Evolutionary conservation across 2,888 invertebrate genomes (phyloP).

Genomic region (Netelia virgata): DNA sequence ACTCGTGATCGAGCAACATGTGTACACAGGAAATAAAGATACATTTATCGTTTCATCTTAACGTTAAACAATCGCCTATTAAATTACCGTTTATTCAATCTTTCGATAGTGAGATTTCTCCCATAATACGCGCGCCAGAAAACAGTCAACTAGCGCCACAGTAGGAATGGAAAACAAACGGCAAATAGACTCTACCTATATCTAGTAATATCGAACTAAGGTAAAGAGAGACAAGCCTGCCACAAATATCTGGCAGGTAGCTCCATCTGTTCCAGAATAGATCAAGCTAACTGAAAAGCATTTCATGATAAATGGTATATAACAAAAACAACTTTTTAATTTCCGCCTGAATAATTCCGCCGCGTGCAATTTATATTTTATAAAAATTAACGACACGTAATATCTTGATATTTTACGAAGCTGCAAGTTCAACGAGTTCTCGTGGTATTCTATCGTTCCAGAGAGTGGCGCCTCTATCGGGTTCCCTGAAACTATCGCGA

Average conservation of each 20-base stretch:
- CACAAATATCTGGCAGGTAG: not conserved
- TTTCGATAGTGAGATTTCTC: not conserved
- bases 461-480: conserved; percentile 46
- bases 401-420: not conserved
- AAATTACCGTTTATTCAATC: too few species aligned
- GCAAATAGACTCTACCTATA: too few species aligned
- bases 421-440: not conserved
- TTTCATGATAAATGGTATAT: not conserved
- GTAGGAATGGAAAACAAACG: not conserved
- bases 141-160: too few species aligned
- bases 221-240: too few species aligned
- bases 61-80: too few species aligned
- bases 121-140: not conserved
- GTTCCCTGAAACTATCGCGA: not conserved
- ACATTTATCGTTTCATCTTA: too few species aligned
- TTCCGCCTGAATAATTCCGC: not conserved
- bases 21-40: too few species aligned
- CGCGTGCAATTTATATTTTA: not conserved
- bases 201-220: too few species aligned
- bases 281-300: not conserved
- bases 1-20: too few species aligned
- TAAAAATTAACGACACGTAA: not conserved
- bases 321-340: not conserved
- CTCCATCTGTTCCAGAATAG: conserved; percentile 45
- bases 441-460: conserved; percentile 5